Evolutionary conservation across 2,113 vertebrate genomes (phyloP).

Genomic region (Rhinopithecus roxellana): DNA sequence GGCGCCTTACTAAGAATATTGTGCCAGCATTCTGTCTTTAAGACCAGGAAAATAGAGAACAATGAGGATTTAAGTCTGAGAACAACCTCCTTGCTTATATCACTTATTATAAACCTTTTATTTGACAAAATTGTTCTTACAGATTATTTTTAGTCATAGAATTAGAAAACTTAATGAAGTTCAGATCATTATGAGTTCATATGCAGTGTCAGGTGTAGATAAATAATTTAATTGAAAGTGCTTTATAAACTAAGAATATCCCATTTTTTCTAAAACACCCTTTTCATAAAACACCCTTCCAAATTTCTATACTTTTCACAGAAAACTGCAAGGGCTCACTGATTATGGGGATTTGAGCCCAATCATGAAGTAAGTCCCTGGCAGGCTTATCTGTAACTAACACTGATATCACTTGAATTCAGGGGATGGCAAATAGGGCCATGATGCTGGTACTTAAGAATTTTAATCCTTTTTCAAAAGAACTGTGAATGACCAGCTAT

Average conservation of each 20-base stretch:
- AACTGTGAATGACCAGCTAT: background rate
- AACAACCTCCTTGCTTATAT: background rate
- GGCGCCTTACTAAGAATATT: background rate
- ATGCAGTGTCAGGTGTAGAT: background rate
- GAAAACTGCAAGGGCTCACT: background rate
- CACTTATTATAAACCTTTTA: background rate
- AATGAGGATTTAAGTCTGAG: background rate
- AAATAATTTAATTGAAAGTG: background rate
- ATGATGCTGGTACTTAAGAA: constrained; percentile 31
- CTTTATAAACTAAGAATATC: background rate
- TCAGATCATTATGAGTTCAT: background rate
- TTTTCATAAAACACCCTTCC: background rate
- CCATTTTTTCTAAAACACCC: background rate
- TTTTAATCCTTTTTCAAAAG: constrained; percentile 54
- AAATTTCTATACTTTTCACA: background rate
- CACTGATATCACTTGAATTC: constrained; percentile 18
- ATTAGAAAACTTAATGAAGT: background rate
- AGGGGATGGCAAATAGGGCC: background rate
- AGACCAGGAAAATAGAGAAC: background rate
- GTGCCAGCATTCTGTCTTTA: background rate
- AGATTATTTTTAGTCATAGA: background rate
- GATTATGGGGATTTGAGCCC: background rate
- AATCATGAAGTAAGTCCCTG: background rate
- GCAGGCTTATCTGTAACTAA: background rate
- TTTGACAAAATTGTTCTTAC: background rate